Conservation (phyloP, 1,140 invertebrate species). For the Tetranychus urticae region DNA sequence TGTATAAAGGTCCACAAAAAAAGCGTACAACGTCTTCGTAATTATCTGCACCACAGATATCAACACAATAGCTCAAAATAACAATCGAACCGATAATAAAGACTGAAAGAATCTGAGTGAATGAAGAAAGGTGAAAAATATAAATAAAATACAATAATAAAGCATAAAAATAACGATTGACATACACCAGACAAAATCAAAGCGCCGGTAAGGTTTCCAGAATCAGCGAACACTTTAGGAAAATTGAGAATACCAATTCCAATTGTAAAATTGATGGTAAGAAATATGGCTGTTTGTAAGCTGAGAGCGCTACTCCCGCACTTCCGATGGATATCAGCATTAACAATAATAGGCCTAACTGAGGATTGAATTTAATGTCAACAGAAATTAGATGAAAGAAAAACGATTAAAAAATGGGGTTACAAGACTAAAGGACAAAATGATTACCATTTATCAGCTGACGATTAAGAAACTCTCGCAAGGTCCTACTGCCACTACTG, state of each 20-base stretch:
- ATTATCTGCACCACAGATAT: conserved; percentile 17
- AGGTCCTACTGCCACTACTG: too few relatives aligned
- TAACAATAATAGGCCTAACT: too few relatives aligned
- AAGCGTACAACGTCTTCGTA: conserved; percentile 25
- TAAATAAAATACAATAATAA: not conserved
- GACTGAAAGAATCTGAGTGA: conserved; percentile 27
- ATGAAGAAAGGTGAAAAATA: not conserved
- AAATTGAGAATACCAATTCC: conserved; percentile 44
- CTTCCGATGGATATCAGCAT: too few relatives aligned
- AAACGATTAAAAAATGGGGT: too few relatives aligned
- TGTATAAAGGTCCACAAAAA: conserved; percentile 29
- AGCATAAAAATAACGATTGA: conserved; percentile 1
- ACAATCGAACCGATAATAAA: conserved; percentile 33
- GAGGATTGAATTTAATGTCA: too few relatives aligned
- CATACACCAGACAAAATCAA: conserved; percentile 29
- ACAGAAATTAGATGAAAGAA: too few relatives aligned
- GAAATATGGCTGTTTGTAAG: too few relatives aligned
- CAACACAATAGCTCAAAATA: conserved; percentile 34
- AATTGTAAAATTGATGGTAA: conserved; percentile 14
- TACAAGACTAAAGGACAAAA: too few relatives aligned
- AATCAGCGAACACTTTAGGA: conserved; percentile 36
- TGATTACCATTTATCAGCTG: too few relatives aligned
- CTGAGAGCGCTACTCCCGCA: too few relatives aligned
- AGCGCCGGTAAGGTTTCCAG: conserved; percentile 33
- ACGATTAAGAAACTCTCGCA: too few relatives aligned